Conservation (phyloP, 2,113 vertebrate species). For the Silurus asotus region DNA sequence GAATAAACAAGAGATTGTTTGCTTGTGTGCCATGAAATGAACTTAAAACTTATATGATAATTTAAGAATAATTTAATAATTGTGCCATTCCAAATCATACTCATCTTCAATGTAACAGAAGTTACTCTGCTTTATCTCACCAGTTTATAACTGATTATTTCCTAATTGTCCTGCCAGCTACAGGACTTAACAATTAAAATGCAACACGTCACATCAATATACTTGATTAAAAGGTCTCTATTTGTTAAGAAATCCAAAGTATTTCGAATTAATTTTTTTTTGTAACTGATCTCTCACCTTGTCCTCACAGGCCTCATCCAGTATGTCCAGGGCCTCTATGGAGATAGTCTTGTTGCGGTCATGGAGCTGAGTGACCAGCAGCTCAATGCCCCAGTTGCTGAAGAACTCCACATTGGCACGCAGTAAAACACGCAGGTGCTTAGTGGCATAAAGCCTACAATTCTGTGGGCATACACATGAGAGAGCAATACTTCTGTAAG, state of each 20-base stretch:
- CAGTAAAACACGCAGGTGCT: slow-evolving; percentile 91
- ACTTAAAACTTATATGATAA: no score
- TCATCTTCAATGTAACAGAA: no score
- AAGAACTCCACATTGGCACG: slow-evolving; percentile 97
- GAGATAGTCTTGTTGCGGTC: slow-evolving; percentile 95
- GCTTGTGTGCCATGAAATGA: no score
- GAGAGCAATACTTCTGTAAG: neutral
- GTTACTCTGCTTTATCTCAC: no score
- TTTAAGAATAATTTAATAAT: no score
- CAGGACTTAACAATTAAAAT: neutral
- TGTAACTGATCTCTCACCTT: slow-evolving; percentile 75
- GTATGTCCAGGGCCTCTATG: slow-evolving; percentile 93
- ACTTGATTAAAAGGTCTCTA: neutral
- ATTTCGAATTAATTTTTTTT: neutral
- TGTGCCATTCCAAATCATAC: no score
- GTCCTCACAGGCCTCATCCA: slow-evolving; percentile 98
- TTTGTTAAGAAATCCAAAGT: neutral
- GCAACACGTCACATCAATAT: neutral
- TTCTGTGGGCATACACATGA: slow-evolving; percentile 66
- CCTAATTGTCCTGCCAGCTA: neutral
- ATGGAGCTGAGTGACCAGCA: slow-evolving; percentile 96
- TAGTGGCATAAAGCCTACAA: slow-evolving; percentile 92
- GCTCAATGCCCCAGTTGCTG: slow-evolving; percentile 98
- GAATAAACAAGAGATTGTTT: no score
- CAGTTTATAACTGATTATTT: neutral